Evolutionary conservation across 2,113 vertebrate species (phyloP).

Genomic region (Pluvianellus socialis): DNA sequence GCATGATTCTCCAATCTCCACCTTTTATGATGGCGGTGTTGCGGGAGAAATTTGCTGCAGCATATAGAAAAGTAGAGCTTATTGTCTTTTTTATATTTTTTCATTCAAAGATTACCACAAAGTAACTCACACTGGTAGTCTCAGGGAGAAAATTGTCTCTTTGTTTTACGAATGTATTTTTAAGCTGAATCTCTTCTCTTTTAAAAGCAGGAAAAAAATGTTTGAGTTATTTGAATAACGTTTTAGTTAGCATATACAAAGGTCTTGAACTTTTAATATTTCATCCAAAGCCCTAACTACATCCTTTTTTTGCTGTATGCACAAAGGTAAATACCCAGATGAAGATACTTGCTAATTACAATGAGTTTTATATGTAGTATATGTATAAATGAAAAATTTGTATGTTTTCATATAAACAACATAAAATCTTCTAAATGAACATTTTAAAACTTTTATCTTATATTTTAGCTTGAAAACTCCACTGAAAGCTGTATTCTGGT

Average conservation of each 20-base stretch:
- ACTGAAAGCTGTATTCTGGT: slow-evolving; percentile 50
- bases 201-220: slow-evolving; percentile 39
- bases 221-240: slow-evolving; percentile 52
- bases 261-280: slow-evolving; percentile 51
- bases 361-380: slow-evolving; percentile 68
- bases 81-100: slow-evolving; percentile 17
- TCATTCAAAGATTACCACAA: slow-evolving; percentile 69
- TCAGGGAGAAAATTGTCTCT: slow-evolving; percentile 67
- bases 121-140: slow-evolving; percentile 65
- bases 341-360: slow-evolving; percentile 49
- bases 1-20: slow-evolving; percentile 11
- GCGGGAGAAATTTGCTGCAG: background rate
- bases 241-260: slow-evolving; percentile 57
- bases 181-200: slow-evolving; percentile 60
- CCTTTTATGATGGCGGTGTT: slow-evolving; percentile 1
- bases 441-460: slow-evolving; percentile 52
- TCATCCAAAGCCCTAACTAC: slow-evolving; percentile 40
- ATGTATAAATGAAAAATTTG: slow-evolving; percentile 73
- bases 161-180: slow-evolving; percentile 76
- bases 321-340: slow-evolving; percentile 58
- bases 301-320: slow-evolving; percentile 50
- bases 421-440: slow-evolving; percentile 61
- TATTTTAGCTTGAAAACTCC: slow-evolving; percentile 55
- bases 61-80: slow-evolving; percentile 25
- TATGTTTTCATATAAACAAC: slow-evolving; percentile 72